Evolutionary conservation across 2,888 invertebrate species (phyloP).

Genomic region (Watsonalla binaria): DNA sequence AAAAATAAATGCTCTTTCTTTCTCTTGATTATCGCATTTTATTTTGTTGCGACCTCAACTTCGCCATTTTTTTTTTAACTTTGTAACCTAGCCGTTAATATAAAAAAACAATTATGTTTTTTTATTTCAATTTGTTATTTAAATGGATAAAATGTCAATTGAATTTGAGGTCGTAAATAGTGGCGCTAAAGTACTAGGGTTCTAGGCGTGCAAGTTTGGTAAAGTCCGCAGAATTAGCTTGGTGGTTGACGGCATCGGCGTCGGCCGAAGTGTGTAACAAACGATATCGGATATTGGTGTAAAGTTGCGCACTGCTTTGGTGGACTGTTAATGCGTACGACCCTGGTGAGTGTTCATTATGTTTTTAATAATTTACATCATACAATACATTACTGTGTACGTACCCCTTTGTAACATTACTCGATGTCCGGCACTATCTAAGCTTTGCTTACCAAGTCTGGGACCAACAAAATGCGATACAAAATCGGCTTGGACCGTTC

Average conservation of each 20-base stretch:
- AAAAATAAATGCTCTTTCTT: slow-evolving; percentile 45
- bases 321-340: slow-evolving; percentile 75
- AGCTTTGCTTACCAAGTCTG: slow-evolving; percentile 24
- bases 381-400: slow-evolving; percentile 44
- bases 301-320: slow-evolving; percentile 76
- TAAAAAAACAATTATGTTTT: background rate
- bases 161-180: slow-evolving; percentile 51
- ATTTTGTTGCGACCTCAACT: slow-evolving; percentile 50
- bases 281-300: slow-evolving; percentile 54
- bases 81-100: too few species aligned
- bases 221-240: slow-evolving; percentile 73
- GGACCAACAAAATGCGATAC: background rate
- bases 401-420: slow-evolving; percentile 34
- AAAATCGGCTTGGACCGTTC: background rate
- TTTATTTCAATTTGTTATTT: background rate
- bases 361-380: slow-evolving; percentile 57
- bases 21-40: slow-evolving; percentile 55
- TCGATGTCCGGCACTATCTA: slow-evolving; percentile 33
- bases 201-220: slow-evolving; percentile 72
- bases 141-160: slow-evolving; percentile 1
- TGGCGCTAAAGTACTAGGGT: slow-evolving; percentile 64
- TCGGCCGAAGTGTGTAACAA: slow-evolving; percentile 69
- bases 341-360: slow-evolving; percentile 75
- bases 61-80: slow-evolving; percentile 15
- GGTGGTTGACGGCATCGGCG: slow-evolving; percentile 69